Percentiles rank a stretch among this genome's conserved stretches.
These are phyloP conservation scores for Hippocampus abdominalis DNA, from an alignment of 2,113 vertebrate species.

Conservation along the genomic window DNA sequence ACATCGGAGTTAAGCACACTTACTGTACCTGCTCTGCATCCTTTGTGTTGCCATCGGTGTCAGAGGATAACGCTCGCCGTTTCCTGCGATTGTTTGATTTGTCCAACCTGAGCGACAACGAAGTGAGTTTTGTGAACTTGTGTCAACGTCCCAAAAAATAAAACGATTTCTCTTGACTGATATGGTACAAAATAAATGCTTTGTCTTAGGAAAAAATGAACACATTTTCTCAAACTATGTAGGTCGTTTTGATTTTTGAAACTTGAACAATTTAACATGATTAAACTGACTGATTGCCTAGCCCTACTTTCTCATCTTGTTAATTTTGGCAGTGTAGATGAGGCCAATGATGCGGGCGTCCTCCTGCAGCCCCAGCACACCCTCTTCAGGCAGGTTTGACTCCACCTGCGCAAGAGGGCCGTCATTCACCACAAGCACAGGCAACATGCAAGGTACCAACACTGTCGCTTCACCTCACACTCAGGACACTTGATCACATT, in stretches of 20 bases:
- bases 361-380: slow-evolving; percentile 57
- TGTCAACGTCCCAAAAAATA: background rate
- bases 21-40: slow-evolving; percentile 42
- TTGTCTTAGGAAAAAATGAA: background rate
- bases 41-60: background rate
- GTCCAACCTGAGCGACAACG: background rate
- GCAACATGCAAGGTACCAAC: background rate
- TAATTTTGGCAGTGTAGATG: slow-evolving; percentile 68
- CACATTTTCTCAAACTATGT: too few relatives aligned
- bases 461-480: slow-evolving; percentile 58
- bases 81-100: background rate
- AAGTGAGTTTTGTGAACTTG: background rate
- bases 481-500: slow-evolving; percentile 57
- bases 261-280: too few relatives aligned
- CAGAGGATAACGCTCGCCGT: background rate
- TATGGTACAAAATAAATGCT: background rate
- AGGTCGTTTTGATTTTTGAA: too few relatives aligned
- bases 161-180: background rate
- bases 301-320: slow-evolving; percentile 56
- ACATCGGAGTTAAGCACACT: background rate
- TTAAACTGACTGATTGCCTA: background rate
- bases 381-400: slow-evolving; percentile 52
- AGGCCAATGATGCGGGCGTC: slow-evolving; percentile 70
- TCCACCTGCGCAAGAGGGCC: slow-evolving; percentile 41
- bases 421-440: background rate